A percentile compares a stretch with the other conserved stretches of the same genome.
Evolutionary conservation across 1,140 invertebrate genomes (phyloP).

Genomic region (Brachionus sp.): DNA sequence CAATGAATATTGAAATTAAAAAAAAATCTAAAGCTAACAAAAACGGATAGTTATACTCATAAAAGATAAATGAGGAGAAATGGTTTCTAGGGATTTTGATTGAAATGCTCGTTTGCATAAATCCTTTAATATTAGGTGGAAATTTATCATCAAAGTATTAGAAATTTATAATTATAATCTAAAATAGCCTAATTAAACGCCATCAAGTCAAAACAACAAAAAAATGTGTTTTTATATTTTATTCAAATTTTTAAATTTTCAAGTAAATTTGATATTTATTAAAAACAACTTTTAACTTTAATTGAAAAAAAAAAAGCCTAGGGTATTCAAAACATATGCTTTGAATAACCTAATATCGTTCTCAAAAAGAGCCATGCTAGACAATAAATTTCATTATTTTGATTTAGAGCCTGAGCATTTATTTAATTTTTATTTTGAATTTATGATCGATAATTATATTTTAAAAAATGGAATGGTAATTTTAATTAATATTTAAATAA

Average conservation of each 20-base stretch:
- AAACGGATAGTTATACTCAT: neutral
- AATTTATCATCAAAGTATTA: neutral
- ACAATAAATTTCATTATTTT: neutral
- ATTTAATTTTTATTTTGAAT: neutral
- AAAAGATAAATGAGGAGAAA: neutral
- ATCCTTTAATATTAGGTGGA: neutral
- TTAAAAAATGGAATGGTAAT: neutral
- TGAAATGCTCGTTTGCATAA: neutral
- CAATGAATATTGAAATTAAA: neutral
- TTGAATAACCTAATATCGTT: neutral
- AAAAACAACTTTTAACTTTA: neutral
- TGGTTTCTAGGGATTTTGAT: neutral
- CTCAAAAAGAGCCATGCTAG: neutral
- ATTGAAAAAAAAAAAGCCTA: neutral
- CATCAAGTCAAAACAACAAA: neutral
- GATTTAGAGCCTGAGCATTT: neutral
- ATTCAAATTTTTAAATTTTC: neutral
- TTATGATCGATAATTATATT: neutral
- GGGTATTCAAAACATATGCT: neutral
- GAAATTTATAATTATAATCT: neutral
- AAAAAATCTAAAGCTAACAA: neutral
- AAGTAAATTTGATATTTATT: neutral
- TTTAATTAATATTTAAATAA: neutral
- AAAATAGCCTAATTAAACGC: neutral
- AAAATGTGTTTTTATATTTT: neutral